Base-by-base conservation (phyloP, 2,797 vertebrate species). In the Artibeus lituratus region DNA sequence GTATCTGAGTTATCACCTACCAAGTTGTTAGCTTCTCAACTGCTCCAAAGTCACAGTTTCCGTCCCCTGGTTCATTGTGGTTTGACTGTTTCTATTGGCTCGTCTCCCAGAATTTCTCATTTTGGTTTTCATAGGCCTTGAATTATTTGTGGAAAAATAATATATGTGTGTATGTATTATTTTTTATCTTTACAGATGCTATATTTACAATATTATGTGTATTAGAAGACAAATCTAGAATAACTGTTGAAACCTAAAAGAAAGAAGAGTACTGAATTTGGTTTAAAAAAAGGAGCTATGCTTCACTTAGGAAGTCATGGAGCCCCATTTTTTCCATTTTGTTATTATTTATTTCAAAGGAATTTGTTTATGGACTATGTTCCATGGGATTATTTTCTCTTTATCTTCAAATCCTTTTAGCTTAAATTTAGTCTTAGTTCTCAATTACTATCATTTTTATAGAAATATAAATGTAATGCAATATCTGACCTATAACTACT, bases 161-260 rank as follows among this genome's bases (percentile, higher is more conserved):
- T 89, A 92, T 96, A 73, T 96, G 1, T 94, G 90, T 95, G 85
- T 97, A 86, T 96, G 94, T 97, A 87, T 91, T 92, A 89, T 90
- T 96, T 97, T 96, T 95, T 96, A 94, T 91, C 91, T 95, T 96
- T 96, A 87, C 49, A 95, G 78, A 96, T 96, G 59, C 85, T 97
- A 96, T 97, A 97, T 96, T 97, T 97, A 95, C 96, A 97, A 93
- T 94, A 96, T 92, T 94, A 44, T 96, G 86, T 97, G 93, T 97
- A 96, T 86, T 92, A 91, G 91, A 93, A 91, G 72, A 95, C 95
- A 96, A 96, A 74, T 81, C 82, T 94, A 97, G 91, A 83, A 77
- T 24, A 81, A 90, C 83, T 47, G 39, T 83, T 97, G 94, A 96
- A 96, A 91, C 22, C 76, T 94, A 70, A 95, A 97, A 84, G 49